phyloP scores from a whole-genome alignment of 1,140 invertebrate species.

The Chymomyza costata region DNA sequence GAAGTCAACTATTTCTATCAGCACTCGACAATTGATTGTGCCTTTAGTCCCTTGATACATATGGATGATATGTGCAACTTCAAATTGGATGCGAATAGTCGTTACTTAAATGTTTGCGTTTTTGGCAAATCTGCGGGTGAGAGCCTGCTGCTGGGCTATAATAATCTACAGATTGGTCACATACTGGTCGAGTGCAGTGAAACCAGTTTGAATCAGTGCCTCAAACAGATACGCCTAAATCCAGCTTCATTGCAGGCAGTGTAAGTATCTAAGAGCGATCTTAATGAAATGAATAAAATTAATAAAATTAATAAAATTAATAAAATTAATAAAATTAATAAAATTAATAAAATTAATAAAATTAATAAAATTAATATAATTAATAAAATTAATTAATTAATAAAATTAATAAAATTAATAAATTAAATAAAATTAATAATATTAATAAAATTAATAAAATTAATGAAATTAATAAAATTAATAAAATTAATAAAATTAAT shows the following conservation, averaged over 20 bases:
- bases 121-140: constrained; percentile 80
- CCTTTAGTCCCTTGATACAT: constrained; percentile 80
- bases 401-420: no score
- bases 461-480: no score
- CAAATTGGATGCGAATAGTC: constrained; percentile 81
- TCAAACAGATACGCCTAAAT: constrained; percentile 84
- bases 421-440: no score
- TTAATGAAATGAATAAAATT: no score
- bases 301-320: no score
- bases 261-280: constrained; percentile 69
- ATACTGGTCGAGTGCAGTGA: constrained; percentile 87
- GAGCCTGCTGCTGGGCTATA: constrained; percentile 84
- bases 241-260: constrained; percentile 79
- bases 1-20: constrained; percentile 66
- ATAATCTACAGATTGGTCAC: constrained; percentile 86
- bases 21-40: constrained; percentile 72
- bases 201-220: constrained; percentile 86
- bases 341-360: no score
- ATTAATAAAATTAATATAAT: no score
- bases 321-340: no score
- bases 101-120: constrained; percentile 89
- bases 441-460: no score
- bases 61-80: constrained; percentile 84
- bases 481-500: no score
- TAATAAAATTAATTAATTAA: no score